Conservation (phyloP, 64 coral and sea anemone species). For the Cladopsammia gracilis region DNA sequence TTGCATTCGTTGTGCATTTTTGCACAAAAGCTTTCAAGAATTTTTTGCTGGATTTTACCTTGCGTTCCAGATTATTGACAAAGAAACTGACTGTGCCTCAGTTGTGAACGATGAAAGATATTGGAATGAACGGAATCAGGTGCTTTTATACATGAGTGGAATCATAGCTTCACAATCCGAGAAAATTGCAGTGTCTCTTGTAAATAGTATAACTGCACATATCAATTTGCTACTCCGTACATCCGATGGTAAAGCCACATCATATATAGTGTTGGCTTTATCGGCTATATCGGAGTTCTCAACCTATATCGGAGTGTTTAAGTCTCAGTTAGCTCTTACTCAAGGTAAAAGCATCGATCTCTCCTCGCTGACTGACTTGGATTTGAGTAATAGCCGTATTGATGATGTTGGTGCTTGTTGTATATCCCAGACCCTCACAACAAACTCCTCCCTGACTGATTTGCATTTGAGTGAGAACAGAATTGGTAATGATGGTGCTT, state of each 20-base stretch:
- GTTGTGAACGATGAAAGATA: background rate
- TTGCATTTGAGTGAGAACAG: too few relatives aligned
- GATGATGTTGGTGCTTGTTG: too few relatives aligned
- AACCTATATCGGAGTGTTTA: background rate
- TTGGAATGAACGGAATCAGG: background rate
- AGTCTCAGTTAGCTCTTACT: background rate
- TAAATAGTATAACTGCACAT: background rate
- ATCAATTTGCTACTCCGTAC: background rate
- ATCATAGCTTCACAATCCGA: background rate
- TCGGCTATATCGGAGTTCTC: background rate
- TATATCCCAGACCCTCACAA: too few relatives aligned
- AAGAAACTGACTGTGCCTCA: background rate
- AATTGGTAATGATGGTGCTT: too few relatives aligned
- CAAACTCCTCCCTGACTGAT: too few relatives aligned
- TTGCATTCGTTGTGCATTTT: background rate
- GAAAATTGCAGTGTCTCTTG: background rate
- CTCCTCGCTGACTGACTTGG: too few relatives aligned
- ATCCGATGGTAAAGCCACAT: background rate
- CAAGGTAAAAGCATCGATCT: background rate
- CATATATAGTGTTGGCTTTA: background rate
- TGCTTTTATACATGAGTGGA: conserved; percentile 6
- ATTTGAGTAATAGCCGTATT: too few relatives aligned
- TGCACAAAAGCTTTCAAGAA: conserved; percentile 44
- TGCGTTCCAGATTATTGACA: background rate
- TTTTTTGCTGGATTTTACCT: conserved; percentile 37